Conservation (phyloP, 2,797 vertebrate species). For the Xenops minutus region DNA sequence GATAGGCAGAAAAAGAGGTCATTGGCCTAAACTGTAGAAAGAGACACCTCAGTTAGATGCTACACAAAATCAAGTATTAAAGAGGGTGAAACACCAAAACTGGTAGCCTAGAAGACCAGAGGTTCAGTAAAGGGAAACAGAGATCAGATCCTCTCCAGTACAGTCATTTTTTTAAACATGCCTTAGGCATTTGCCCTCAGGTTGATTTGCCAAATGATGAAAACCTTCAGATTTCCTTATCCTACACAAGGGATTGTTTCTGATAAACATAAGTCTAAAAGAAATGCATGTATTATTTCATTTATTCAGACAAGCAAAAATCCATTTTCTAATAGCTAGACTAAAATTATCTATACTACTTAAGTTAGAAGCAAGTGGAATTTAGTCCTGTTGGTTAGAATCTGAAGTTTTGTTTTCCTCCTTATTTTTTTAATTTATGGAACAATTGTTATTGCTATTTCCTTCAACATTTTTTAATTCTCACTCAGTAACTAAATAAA, state of each 20-base stretch:
- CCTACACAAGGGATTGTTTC: neutral
- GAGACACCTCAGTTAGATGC: neutral
- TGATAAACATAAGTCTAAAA: neutral
- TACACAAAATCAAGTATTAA: neutral
- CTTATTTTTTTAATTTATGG: neutral
- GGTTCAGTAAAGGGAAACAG: neutral
- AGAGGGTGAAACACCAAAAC: neutral
- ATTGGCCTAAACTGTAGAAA: neutral
- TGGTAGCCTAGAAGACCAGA: neutral
- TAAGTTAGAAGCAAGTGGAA: neutral
- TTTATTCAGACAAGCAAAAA: neutral
- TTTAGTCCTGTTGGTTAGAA: neutral
- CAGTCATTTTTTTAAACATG: accelerated
- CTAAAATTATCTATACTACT: neutral
- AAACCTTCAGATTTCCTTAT: neutral
- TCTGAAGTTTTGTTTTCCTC: neutral
- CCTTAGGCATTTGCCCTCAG: neutral
- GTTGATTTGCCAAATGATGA: neutral
- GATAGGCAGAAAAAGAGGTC: neutral
- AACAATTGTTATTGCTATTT: neutral
- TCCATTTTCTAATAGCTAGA: neutral
- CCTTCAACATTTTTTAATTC: slow-evolving; percentile 36
- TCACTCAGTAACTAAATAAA: slow-evolving; percentile 52
- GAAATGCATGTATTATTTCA: neutral
- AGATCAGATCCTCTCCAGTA: neutral